Percentiles rank a stretch among this genome's conserved stretches.
Conservation (phyloP, 2,888 invertebrate species). For the Polydrusus pterygomalis region DNA sequence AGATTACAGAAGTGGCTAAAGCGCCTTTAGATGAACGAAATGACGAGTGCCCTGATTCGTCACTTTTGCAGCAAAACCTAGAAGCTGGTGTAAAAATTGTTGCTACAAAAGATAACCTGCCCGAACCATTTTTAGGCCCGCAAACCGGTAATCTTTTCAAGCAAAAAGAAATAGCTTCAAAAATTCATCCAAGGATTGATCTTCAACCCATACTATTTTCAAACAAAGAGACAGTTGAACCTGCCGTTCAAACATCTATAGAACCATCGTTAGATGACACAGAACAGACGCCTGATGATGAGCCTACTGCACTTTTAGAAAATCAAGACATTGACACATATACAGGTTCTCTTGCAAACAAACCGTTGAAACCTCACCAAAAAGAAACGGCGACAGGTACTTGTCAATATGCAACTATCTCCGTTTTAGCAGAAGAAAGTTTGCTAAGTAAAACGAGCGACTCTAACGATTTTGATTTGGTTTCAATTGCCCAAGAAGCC, state of each 20-base stretch:
- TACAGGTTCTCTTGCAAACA: background rate
- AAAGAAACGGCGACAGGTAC: background rate
- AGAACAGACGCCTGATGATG: too few relatives aligned
- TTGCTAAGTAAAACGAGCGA: background rate
- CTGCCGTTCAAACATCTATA: too few relatives aligned
- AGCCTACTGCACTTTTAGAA: background rate
- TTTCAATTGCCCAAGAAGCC: conserved; percentile 17
- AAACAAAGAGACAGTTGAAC: too few relatives aligned
- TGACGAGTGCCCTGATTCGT: too few relatives aligned
- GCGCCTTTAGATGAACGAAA: too few relatives aligned
- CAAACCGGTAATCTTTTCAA: background rate
- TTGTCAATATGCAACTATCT: background rate
- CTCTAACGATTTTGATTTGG: conserved; percentile 25
- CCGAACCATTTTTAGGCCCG: background rate
- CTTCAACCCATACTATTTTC: too few relatives aligned
- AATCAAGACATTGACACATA: background rate
- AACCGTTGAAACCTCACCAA: background rate
- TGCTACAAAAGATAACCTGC: background rate
- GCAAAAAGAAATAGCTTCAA: background rate
- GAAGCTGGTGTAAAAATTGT: background rate
- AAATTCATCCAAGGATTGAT: background rate
- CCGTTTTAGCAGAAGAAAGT: conserved; percentile 1
- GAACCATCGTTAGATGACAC: too few relatives aligned
- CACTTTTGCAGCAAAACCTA: too few relatives aligned
- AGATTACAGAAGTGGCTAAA: too few relatives aligned